Evolutionary conservation across 2,888 invertebrate species (phyloP).

Genomic region (Drosophila neonasuta): DNA sequence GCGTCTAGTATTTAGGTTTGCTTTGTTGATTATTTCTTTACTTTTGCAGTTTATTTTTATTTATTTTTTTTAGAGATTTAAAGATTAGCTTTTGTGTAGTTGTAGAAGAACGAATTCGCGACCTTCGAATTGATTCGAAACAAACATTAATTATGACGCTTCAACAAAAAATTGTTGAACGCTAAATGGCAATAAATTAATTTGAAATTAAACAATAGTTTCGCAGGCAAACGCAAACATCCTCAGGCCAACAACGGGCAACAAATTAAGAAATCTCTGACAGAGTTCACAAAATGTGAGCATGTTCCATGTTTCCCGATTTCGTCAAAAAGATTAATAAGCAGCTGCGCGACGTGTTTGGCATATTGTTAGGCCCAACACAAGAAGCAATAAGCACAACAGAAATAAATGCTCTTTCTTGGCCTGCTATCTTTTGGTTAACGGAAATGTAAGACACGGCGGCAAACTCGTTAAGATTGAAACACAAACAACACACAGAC

Average conservation of each 20-base stretch:
- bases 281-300: slow-evolving; percentile 46
- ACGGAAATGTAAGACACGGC: slow-evolving; percentile 68
- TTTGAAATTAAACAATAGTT: slow-evolving; percentile 48
- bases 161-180: slow-evolving; percentile 22
- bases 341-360: slow-evolving; percentile 69
- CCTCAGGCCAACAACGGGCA: slow-evolving; percentile 33
- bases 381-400: too few species aligned
- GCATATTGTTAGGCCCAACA: slow-evolving; percentile 49
- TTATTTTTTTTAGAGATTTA: slow-evolving; percentile 37
- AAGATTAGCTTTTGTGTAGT: slow-evolving; percentile 60
- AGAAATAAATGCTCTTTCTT: slow-evolving; percentile 21
- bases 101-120: slow-evolving; percentile 30
- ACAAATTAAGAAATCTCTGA: slow-evolving; percentile 33
- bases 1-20: slow-evolving; percentile 24
- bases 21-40: slow-evolving; percentile 2
- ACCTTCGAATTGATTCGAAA: slow-evolving; percentile 41
- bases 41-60: slow-evolving; percentile 22
- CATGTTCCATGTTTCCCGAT: slow-evolving; percentile 54
- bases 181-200: slow-evolving; percentile 57
- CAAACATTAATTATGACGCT: slow-evolving; percentile 57
- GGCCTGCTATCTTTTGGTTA: slow-evolving; percentile 34
- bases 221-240: slow-evolving; percentile 44
- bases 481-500: slow-evolving; percentile 16
- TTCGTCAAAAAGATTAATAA: slow-evolving; percentile 75
- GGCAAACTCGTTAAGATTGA: slow-evolving; percentile 55